Evolutionary conservation across 1,140 invertebrate species (phyloP), one percentile per base, ranked within the genome.

Genomic region (Sitodiplosis mosellana): DNA sequence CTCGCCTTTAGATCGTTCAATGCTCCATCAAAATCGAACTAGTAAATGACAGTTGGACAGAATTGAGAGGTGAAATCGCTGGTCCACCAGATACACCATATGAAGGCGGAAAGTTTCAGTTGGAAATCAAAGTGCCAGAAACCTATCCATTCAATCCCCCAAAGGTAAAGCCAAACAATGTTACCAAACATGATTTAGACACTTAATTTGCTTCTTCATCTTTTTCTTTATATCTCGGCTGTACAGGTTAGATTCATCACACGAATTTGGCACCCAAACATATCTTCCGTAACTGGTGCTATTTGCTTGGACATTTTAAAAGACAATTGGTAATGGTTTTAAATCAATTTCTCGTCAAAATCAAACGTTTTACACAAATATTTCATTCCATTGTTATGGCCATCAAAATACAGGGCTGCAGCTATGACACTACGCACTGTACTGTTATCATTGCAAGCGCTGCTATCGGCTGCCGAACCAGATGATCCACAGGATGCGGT

Each of bases 191-290:
- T n/a, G n/a, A n/a, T n/a, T n/a, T n/a, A n/a, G n/a, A n/a, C n/a
- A n/a, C n/a, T n/a, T n/a, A 53, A 42, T 33, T 51, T 48, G 18
- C 10, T 0, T 12, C 11, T 10, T 15, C 22, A 22, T 38, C 38
- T 38, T 36, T 17, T 33, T 40, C n/a, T n/a, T n/a, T n/a, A n/a
- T n/a, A n/a, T n/a, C n/a, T n/a, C n/a, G n/a, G n/a, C n/a, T n/a
- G n/a, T n/a, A 18, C 55, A 87, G 82, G 83, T 88, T 49, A 74
- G 81, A 34, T 99, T 99, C 73, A 76, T 91, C 52, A 99, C 95
- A 49, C 92, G 88, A 73, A 95, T 99, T 63, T 99, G 95, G 96
- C 95, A 99, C 73, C 96, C 95, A 44, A 99, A 99, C 71, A 95
- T 99, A 56, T 97, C 91, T 47, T 97, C 92, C 18, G 93, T 95